phyloP scores from a whole-genome alignment of 2,797 vertebrate genomes.

The Cyprinodon diabolis region DNA sequence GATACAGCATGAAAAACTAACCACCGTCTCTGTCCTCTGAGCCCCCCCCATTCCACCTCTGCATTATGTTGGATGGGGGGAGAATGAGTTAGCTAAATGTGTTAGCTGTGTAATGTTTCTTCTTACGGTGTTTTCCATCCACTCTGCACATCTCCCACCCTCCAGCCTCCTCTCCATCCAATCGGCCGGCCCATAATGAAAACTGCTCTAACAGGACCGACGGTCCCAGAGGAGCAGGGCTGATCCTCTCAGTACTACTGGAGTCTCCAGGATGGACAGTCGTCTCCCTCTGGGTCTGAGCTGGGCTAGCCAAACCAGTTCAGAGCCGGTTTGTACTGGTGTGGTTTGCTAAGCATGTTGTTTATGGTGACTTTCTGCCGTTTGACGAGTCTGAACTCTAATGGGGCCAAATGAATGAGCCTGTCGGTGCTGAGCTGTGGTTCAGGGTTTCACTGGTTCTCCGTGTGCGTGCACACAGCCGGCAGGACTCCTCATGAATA shows the following conservation, averaged over 20 bases:
- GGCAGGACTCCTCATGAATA: conserved; percentile 39
- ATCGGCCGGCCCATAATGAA: conserved; percentile 79
- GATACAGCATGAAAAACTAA: conserved; percentile 97
- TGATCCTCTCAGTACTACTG: conserved; percentile 64
- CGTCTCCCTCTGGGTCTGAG: conserved; percentile 58
- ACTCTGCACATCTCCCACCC: conserved; percentile 64
- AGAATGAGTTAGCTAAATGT: conserved; percentile 62
- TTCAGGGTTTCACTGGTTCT: conserved; percentile 54
- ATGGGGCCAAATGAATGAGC: conserved; percentile 78
- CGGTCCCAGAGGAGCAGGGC: conserved; percentile 62
- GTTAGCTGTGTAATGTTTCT: conserved; percentile 54
- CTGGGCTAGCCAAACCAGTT: conserved; percentile 59
- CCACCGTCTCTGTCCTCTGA: conserved; percentile 82
- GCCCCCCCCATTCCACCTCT: conserved; percentile 36
- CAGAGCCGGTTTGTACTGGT: conserved; percentile 77
- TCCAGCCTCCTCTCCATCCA: conserved; percentile 72
- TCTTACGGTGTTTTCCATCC: conserved; percentile 56
- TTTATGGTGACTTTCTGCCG: conserved; percentile 83
- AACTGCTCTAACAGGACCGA: conserved; percentile 34
- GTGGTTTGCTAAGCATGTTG: conserved; percentile 85
- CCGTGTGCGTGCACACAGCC: conserved; percentile 35
- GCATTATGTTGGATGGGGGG: conserved; percentile 33
- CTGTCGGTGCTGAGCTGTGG: conserved; percentile 76
- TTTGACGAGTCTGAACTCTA: conserved; percentile 82
- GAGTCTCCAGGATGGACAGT: conserved; percentile 54